Base-by-base conservation (phyloP, 2,113 vertebrate species). In the Phaethon lepturus region DNA sequence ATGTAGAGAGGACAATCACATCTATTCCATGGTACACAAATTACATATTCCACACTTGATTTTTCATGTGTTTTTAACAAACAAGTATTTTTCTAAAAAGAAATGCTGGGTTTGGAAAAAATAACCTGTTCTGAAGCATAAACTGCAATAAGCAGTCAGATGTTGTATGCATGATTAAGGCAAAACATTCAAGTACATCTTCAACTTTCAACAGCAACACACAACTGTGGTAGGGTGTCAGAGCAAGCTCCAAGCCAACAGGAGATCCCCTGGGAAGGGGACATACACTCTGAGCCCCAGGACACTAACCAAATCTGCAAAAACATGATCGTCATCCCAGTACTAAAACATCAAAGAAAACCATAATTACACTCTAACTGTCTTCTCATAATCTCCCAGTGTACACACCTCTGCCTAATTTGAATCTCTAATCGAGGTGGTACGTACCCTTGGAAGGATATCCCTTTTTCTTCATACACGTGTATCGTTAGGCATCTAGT, bases 171-270 rank as follows among this genome's bases (percentile, higher is more conserved):
- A 47, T 3, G 14, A 28, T 75, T 71, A 88, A 64, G 44, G 28
- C 25, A 84, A 86, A 94, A 62, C 44, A 38, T 40, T 88, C 60
- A 77, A 81, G 86, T 50, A 58, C 15, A 58, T 19, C 28, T 44
- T 73, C 25, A 87, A 0, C 13, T 74, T 77, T 58, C 58, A 91
- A 52, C 4, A 89, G 35, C 26, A 92, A 52, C 56, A 64, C 6
- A 13, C 0, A 2, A 45, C 68, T 42, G 31, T 31, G 31, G 16
- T 35, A 59, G 0, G 0, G 40, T 7, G 3, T 29, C 35, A 78
- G 62, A 88, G 38, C 38, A 85, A 87, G 55, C 52, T 88, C 66
- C 53, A 73, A 66, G 59, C 25, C 47, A 78, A 47, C 7, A 52
- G 31, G 38, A 95, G 47, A 75, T 44, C 3, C 24, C 17, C 25